These are phyloP conservation scores for Paguma larvata DNA, from an alignment of 2,797 vertebrate genomes.

Conservation along the genomic window DNA sequence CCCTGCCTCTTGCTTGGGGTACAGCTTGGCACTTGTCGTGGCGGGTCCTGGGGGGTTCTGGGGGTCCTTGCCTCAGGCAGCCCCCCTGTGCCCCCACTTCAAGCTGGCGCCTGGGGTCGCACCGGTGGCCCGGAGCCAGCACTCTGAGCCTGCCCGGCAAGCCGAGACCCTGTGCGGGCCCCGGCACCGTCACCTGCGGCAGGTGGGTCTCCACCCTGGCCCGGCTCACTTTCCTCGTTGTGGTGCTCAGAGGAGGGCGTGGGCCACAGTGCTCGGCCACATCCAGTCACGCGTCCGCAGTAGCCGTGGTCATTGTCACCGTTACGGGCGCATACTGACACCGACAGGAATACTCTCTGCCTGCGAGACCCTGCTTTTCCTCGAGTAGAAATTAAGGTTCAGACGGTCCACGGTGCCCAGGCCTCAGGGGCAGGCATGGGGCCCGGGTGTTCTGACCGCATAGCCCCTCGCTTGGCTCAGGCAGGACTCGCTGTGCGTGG, in stretches of 20 bases:
- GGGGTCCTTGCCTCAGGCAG: neutral
- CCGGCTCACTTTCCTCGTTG: rapidly evolving
- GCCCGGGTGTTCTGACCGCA: rapidly evolving
- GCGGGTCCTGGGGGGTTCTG: neutral
- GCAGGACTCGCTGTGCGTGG: rapidly evolving
- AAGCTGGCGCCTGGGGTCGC: neutral
- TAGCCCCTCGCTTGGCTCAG: neutral
- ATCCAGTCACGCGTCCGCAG: rapidly evolving
- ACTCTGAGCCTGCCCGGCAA: no score
- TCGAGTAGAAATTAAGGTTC: neutral
- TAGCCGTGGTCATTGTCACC: rapidly evolving
- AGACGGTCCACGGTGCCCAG: neutral
- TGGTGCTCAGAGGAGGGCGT: neutral
- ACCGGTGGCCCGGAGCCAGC: neutral
- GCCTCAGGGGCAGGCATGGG: rapidly evolving
- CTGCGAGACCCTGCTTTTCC: neutral
- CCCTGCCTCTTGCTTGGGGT: rapidly evolving
- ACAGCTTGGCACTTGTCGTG: rapidly evolving
- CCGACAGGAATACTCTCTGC: rapidly evolving
- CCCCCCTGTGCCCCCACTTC: neutral
- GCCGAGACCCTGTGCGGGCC: neutral
- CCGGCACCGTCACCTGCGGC: rapidly evolving
- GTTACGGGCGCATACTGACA: neutral
- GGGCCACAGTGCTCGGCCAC: rapidly evolving
- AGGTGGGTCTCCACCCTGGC: rapidly evolving